phyloP scores from a whole-genome alignment of 2,888 invertebrate species.

The Napeogenes inachia region DNA sequence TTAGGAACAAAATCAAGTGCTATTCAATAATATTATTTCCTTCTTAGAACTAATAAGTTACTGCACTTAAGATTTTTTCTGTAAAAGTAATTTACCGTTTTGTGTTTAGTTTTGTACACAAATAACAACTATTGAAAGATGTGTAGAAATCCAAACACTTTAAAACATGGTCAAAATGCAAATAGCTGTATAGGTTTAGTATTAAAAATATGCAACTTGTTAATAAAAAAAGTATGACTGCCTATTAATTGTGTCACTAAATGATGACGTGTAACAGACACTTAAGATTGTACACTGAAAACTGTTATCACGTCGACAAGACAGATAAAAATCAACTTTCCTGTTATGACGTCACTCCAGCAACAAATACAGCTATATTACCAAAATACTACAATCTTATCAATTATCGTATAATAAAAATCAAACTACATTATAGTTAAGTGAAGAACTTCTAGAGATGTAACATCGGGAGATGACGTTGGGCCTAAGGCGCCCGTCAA shows the following conservation, averaged over 20 bases:
- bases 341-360: too few species aligned
- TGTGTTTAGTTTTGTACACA: too few species aligned
- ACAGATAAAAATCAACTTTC: conserved; percentile 1
- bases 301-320: neutral
- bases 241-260: neutral
- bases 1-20: conserved; percentile 24
- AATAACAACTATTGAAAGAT: too few species aligned
- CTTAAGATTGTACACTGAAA: too few species aligned
- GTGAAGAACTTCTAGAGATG: conserved; percentile 32
- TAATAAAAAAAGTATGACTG: neutral
- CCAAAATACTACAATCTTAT: too few species aligned
- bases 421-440: conserved; percentile 26
- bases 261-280: too few species aligned
- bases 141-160: too few species aligned
- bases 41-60: conserved; percentile 4
- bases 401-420: neutral
- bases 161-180: too few species aligned
- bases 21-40: conserved; percentile 21
- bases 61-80: neutral
- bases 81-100: neutral
- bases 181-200: too few species aligned
- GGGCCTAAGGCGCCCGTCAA: conserved; percentile 73
- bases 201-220: neutral
- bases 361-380: too few species aligned
- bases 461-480: conserved; percentile 58